A percentile compares a stretch with the other conserved stretches of the same genome.
Conservation (phyloP, 1,140 invertebrate species). For the Phymorhynchus buccinoides region DNA sequence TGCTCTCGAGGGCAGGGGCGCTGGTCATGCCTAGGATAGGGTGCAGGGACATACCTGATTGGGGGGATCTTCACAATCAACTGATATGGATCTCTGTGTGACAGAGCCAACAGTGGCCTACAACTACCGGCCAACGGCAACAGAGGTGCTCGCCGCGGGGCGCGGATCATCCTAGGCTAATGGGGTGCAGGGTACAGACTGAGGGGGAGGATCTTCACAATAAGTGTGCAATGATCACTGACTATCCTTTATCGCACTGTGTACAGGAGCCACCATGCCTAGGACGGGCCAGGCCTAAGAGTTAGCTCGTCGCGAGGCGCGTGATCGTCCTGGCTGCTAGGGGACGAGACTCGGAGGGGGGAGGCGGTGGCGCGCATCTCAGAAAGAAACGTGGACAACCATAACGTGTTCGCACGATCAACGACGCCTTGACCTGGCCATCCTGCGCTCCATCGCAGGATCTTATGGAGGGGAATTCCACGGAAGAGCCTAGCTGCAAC, state of each 20-base stretch:
- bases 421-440: conserved; percentile 62
- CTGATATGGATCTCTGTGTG: too few relatives aligned
- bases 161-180: conserved; percentile 64
- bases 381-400: conserved; percentile 64
- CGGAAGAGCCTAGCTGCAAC: conserved; percentile 59
- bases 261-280: conserved; percentile 71
- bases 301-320: conserved; percentile 66
- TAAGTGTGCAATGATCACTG: too few relatives aligned
- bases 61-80: too few relatives aligned
- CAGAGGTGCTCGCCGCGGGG: conserved; percentile 68
- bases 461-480: conserved; percentile 65
- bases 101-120: conserved; percentile 70
- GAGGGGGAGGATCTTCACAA: conserved; percentile 68
- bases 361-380: conserved; percentile 70
- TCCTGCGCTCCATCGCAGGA: conserved; percentile 60
- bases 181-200: conserved; percentile 65
- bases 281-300: conserved; percentile 68
- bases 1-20: conserved; percentile 65
- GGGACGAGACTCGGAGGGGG: conserved; percentile 64
- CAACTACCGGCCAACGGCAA: conserved; percentile 68
- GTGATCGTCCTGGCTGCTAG: conserved; percentile 65
- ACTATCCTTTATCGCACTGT: conserved; percentile 23
- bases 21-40: conserved; percentile 64
- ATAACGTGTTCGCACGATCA: conserved; percentile 64
- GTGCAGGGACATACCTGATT: conserved; percentile 66